Evolutionary conservation across 2,888 invertebrate genomes (phyloP).

Genomic region (Hirtodrosophila alboralis): DNA sequence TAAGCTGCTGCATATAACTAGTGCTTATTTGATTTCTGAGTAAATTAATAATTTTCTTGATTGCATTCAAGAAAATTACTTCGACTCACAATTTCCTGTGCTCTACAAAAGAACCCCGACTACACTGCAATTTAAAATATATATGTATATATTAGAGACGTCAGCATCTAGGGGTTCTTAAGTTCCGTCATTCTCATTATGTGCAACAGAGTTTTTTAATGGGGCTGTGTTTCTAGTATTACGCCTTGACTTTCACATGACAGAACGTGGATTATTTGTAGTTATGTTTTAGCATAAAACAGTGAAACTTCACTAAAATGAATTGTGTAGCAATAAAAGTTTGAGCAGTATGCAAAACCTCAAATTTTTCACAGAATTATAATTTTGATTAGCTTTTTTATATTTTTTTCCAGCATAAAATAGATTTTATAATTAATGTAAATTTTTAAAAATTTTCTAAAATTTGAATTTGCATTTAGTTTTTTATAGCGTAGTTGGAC

Average conservation of each 20-base stretch:
- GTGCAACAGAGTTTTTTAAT: not conserved
- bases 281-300: constrained; percentile 8
- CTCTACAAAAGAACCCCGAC: constrained; percentile 4
- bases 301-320: too few species aligned
- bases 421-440: too few species aligned
- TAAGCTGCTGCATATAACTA: not conserved
- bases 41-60: constrained; percentile 42
- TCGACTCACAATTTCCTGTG: constrained; percentile 20
- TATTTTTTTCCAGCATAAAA: too few species aligned
- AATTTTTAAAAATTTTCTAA: too few species aligned
- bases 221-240: constrained; percentile 1
- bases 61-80: constrained; percentile 32
- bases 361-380: too few species aligned
- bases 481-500: too few species aligned
- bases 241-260: constrained; percentile 12
- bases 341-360: too few species aligned
- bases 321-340: too few species aligned
- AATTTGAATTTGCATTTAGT: too few species aligned
- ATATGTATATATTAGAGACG: constrained; percentile 3
- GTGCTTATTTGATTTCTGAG: constrained; percentile 25
- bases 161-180: not conserved
- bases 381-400: too few species aligned
- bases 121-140: constrained; percentile 13
- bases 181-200: constrained; percentile 2
- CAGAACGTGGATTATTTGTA: constrained; percentile 6